Evolutionary conservation across 1,140 invertebrate species (phyloP), one percentile per base, ranked within the genome.

Genomic region (Pantala flavescens): DNA sequence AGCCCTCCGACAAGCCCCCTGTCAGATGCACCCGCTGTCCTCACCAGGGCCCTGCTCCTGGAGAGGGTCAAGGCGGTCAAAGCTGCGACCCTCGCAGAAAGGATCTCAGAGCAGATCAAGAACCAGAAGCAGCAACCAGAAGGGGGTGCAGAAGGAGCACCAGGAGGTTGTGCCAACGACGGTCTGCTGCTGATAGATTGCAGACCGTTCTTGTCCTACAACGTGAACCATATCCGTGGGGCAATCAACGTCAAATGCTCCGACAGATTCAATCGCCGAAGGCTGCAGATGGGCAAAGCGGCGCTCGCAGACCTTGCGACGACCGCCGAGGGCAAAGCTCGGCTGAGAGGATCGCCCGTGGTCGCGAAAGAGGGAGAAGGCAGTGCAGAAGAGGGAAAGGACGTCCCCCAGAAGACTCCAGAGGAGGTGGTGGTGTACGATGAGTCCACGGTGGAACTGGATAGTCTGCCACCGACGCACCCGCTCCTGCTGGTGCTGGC

Each of bases 201-300:
- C 79, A 85, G 91, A 36, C 86, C 91, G 0, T 92, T 92, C 78
- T 86, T 92, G 24, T 85, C 87, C 23, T 93, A 89, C 82, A 91
- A 91, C 79, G 84, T 87, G 36, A 87, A 86, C 77, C 91, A 93
- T 80, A 87, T 93, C 49, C 82, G 84, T 24, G 90, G 90, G 19
- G 88, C 91, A 21, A 87, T 92, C 74, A 92, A 93, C 82, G 85
- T 93, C 23, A 91, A 90, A 81, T 92, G 90, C 79, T 87, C 88
- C 1, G 91, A 93, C 80, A 82, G 91, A 43, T 89, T 91, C 80
- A 91, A 90, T 78, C 83, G 90, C 55, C 84, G 88, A 76, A 81
- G 91, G 23, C 83, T 93, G 74, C 89, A 90, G 79, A 85, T 86
- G 77, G 89, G 90, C 1, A 89, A 89, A 78, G 88, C 88, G 0